phyloP scores from a whole-genome alignment of 2,888 invertebrate genomes.

The Caenorhabditis angaria region DNA sequence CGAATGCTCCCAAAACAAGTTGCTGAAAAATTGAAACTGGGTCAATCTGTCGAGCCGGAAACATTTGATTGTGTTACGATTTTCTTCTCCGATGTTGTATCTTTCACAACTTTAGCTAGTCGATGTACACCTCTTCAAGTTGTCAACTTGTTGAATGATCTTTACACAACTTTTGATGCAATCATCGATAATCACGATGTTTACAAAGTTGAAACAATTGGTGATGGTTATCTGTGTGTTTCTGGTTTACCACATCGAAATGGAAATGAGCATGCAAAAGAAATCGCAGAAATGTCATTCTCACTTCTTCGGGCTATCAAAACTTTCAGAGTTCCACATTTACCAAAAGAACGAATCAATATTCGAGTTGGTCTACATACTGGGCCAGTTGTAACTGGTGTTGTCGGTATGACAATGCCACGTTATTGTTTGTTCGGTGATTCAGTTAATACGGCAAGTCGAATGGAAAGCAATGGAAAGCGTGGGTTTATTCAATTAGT shows the following conservation, averaged over 20 bases:
- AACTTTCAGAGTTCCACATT: constrained; percentile 60
- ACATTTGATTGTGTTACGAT: constrained; percentile 62
- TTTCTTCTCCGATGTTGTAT: constrained; percentile 67
- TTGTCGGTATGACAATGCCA: constrained; percentile 63
- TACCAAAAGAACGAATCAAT: constrained; percentile 63
- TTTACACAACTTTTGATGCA: constrained; percentile 68
- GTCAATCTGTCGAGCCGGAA: constrained; percentile 64
- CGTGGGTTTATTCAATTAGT: constrained; percentile 44
- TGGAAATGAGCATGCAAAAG: constrained; percentile 62
- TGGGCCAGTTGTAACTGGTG: constrained; percentile 59
- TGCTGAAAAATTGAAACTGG: constrained; percentile 63
- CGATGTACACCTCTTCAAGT: constrained; percentile 65
- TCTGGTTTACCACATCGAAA: constrained; percentile 67
- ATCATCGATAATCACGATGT: constrained; percentile 66
- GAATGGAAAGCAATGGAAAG: constrained; percentile 69
- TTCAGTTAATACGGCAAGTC: constrained; percentile 65
- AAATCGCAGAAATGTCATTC: constrained; percentile 62
- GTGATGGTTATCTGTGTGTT: constrained; percentile 65
- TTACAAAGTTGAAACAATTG: constrained; percentile 67
- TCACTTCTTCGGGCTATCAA: constrained; percentile 55
- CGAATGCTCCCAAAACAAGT: constrained; percentile 67
- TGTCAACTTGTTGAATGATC: constrained; percentile 67
- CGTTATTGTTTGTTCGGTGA: constrained; percentile 69
- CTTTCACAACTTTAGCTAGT: constrained; percentile 62
- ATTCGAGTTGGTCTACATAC: constrained; percentile 66